Conservation (phyloP, 1,140 invertebrate genomes). For the Lethocerus indicus region DNA sequence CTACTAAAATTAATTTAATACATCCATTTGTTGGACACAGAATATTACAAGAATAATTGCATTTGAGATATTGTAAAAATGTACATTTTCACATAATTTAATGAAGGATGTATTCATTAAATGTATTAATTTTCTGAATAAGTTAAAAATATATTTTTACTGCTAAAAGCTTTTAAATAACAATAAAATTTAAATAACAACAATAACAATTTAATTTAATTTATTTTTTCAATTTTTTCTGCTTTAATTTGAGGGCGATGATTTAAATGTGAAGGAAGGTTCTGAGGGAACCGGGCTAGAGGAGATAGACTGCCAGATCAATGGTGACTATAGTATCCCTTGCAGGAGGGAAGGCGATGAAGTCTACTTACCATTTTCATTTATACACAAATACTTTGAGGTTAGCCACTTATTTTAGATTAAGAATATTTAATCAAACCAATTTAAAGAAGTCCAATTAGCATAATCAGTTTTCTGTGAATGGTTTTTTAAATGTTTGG, state of each 20-base stretch:
- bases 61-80: not conserved
- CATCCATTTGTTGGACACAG: not conserved
- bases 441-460: no score
- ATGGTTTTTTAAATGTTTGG: no score
- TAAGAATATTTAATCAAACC: no score
- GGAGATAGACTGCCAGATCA: slow-evolving; percentile 79
- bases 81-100: not conserved
- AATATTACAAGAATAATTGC: not conserved
- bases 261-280: slow-evolving; percentile 6
- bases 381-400: slow-evolving; percentile 89
- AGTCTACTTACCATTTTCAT: slow-evolving; percentile 80
- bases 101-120: not conserved
- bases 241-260: not conserved
- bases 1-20: not conserved
- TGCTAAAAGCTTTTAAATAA: not conserved
- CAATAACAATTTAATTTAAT: not conserved
- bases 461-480: no score
- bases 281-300: slow-evolving; percentile 28
- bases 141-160: not conserved
- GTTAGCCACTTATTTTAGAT: no score
- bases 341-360: slow-evolving; percentile 74
- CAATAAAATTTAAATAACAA: no score
- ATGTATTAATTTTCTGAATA: not conserved
- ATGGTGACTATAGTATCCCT: slow-evolving; percentile 68
- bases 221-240: not conserved